These are phyloP conservation scores for Monodelphis domestica DNA, from an alignment of 2,797 vertebrate species.

Conservation along the genomic window DNA sequence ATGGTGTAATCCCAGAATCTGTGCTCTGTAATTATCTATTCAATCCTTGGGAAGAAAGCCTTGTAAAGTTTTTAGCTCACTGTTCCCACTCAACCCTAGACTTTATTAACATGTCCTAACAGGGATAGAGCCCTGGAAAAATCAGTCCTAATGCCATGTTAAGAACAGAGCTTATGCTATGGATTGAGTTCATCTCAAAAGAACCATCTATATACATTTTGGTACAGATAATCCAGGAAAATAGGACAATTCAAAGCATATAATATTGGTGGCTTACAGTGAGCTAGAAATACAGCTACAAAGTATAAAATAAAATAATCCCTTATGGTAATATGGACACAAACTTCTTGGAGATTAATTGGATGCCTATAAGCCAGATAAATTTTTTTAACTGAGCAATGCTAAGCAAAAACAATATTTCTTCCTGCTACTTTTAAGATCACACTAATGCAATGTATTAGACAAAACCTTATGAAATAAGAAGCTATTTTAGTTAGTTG, in stretches of 20 bases:
- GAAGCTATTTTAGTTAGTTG: slow-evolving; percentile 12
- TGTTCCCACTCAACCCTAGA: not conserved
- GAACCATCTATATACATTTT: not conserved
- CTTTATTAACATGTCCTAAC: not conserved
- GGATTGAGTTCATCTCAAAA: not conserved
- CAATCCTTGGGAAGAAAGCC: not conserved
- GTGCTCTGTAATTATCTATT: not conserved
- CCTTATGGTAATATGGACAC: not conserved
- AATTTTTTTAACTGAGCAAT: slow-evolving; percentile 16
- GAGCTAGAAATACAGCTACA: not conserved
- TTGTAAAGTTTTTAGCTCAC: not conserved
- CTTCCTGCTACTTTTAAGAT: not conserved
- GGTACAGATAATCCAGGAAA: not conserved
- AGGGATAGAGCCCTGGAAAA: not conserved
- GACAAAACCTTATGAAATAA: slow-evolving; percentile 32
- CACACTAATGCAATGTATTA: not conserved
- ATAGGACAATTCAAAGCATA: not conserved
- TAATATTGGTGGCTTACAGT: not conserved
- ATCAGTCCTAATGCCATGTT: not conserved
- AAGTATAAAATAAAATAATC: slow-evolving; percentile 9
- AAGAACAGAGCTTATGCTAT: not conserved
- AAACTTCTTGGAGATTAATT: not conserved
- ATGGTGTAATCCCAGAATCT: slow-evolving; percentile 22
- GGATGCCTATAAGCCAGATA: not conserved
- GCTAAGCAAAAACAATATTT: slow-evolving; percentile 8